A percentile compares a stretch with the other conserved stretches of the same genome.
phyloP scores from a whole-genome alignment of 2,888 invertebrate genomes.

The Cactoblastis cactorum region DNA sequence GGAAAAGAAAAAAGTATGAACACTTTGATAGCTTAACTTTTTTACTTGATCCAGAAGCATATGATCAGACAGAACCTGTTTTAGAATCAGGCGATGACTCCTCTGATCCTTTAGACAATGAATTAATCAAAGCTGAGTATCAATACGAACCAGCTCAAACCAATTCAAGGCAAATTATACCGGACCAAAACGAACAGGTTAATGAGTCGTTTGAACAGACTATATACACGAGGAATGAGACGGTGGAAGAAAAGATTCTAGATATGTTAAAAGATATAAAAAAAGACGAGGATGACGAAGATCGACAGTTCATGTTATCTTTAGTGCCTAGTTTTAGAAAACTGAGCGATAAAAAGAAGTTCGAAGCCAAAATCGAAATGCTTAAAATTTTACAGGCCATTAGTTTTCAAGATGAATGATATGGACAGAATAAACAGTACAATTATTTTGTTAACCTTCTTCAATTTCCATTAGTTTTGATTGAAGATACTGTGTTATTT shows the following conservation, averaged over 20 bases:
- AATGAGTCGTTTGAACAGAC: constrained; percentile 14
- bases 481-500: neutral
- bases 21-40: constrained; percentile 43
- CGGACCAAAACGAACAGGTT: neutral
- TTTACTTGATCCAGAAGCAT: constrained; percentile 28
- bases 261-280: constrained; percentile 39
- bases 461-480: neutral
- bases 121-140: constrained; percentile 28
- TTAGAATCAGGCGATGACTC: constrained; percentile 23
- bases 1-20: constrained; percentile 44
- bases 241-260: constrained; percentile 35
- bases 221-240: constrained; percentile 29
- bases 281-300: constrained; percentile 46
- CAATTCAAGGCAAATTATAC: neutral
- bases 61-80: constrained; percentile 17
- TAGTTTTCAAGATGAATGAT: constrained; percentile 31
- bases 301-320: constrained; percentile 51
- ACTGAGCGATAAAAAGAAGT: constrained; percentile 42
- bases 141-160: constrained; percentile 18
- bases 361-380: constrained; percentile 52
- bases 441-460: no score
- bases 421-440: neutral
- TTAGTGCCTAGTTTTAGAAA: constrained; percentile 49
- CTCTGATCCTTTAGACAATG: constrained; percentile 29
- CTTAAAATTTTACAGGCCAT: constrained; percentile 43